A percentile compares a stretch with the other conserved stretches of the same genome.
These are phyloP conservation scores for Alfaro cultratus DNA, from an alignment of 2,797 vertebrate species.

Conservation along the genomic window DNA sequence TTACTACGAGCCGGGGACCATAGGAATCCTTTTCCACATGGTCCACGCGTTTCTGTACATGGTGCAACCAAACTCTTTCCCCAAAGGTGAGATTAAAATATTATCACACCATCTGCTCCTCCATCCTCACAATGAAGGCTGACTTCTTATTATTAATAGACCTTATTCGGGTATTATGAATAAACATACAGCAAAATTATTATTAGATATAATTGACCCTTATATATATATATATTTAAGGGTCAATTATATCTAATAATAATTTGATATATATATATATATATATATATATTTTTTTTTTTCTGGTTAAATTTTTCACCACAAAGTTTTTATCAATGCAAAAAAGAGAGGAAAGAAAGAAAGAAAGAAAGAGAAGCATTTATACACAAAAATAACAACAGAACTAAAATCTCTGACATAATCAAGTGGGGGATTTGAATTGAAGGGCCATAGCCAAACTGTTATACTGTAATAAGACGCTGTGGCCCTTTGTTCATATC, in stretches of 20 bases:
- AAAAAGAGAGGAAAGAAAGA: neutral
- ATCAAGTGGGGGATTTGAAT: neutral
- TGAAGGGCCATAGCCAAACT: neutral
- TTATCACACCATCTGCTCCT: neutral
- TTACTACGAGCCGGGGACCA: constrained; percentile 81
- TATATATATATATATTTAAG: no score
- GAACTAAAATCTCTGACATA: neutral
- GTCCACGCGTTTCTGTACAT: constrained; percentile 88
- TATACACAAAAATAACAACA: neutral
- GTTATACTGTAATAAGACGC: neutral
- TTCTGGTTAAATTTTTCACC: neutral
- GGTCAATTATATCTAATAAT: no score
- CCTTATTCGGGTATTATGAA: neutral
- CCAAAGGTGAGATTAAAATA: constrained; percentile 84
- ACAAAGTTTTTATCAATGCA: neutral
- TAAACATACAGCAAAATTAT: neutral
- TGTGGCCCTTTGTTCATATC: neutral
- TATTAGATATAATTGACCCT: neutral
- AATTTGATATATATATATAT: no score
- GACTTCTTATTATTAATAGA: neutral
- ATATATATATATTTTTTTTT: no score
- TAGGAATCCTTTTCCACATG: constrained; percentile 86
- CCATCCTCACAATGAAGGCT: no score
- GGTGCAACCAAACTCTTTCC: constrained; percentile 90
- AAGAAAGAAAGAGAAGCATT: no score